phyloP scores from a whole-genome alignment of 2,888 invertebrate genomes.

The Synanthedon tipuliformis region DNA sequence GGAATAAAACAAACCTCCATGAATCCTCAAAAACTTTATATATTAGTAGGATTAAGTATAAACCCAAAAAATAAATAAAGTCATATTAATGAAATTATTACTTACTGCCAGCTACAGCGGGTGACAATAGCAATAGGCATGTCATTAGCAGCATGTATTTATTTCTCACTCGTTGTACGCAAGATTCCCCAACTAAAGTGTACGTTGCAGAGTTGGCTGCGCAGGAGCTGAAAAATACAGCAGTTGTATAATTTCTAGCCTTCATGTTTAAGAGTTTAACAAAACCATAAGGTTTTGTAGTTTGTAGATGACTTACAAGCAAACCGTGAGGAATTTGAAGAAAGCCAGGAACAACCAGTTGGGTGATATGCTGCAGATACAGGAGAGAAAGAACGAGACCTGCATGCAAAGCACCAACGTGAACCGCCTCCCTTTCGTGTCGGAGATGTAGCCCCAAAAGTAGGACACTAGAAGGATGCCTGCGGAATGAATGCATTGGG shows the following conservation, averaged over 20 bases:
- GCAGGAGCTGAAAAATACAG: constrained; percentile 32
- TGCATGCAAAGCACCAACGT: constrained; percentile 44
- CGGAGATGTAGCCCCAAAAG: constrained; percentile 56
- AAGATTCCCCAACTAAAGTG: constrained; percentile 71
- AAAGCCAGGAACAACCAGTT: constrained; percentile 50
- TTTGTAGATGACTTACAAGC: constrained; percentile 41
- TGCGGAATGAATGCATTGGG: constrained; percentile 14
- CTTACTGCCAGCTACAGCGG: constrained; percentile 47
- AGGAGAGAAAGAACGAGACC: constrained; percentile 43
- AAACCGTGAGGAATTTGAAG: constrained; percentile 51
- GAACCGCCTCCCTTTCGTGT: constrained; percentile 46
- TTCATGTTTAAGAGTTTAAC: too few relatives aligned
- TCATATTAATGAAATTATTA: neutral
- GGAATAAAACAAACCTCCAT: too few relatives aligned
- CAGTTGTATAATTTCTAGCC: too few relatives aligned
- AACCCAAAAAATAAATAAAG: too few relatives aligned
- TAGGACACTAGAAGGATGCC: constrained; percentile 57
- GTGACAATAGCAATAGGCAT: constrained; percentile 46
- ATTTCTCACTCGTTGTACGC: constrained; percentile 41
- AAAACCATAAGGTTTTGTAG: too few relatives aligned
- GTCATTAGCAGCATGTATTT: constrained; percentile 61
- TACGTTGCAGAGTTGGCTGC: constrained; percentile 69
- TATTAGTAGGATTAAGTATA: too few relatives aligned
- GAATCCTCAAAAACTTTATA: too few relatives aligned
- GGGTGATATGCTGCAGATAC: constrained; percentile 45